Evolutionary conservation across 2,797 vertebrate genomes (phyloP).

Genomic region (Peromyscus attwateri): DNA sequence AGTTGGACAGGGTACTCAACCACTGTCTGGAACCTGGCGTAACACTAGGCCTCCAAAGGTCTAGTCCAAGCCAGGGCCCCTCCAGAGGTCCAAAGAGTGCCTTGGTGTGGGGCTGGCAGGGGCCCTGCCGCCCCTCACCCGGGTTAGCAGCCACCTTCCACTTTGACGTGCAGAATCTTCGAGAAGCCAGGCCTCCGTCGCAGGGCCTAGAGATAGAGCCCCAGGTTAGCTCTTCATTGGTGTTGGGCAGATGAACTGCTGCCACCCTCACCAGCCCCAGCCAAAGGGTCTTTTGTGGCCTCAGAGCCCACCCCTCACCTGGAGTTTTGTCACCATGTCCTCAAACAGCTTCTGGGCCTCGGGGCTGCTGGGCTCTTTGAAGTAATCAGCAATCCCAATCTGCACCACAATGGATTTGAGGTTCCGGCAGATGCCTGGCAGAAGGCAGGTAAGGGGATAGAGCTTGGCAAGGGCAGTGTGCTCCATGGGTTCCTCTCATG

Average conservation of each 20-base stretch:
- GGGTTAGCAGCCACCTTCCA: slow-evolving; percentile 84
- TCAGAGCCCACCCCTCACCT: slow-evolving; percentile 89
- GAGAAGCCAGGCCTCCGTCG: slow-evolving; percentile 98
- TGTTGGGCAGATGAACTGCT: neutral
- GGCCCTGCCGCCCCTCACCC: slow-evolving; percentile 76
- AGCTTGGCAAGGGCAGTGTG: neutral
- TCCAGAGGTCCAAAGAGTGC: slow-evolving; percentile 65
- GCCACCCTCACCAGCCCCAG: neutral
- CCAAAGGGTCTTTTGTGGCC: neutral
- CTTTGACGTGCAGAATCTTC: slow-evolving; percentile 95
- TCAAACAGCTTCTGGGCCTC: slow-evolving; percentile 99
- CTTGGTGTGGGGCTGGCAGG: slow-evolving; percentile 79
- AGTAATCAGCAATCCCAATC: slow-evolving; percentile 98
- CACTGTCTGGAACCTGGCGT: slow-evolving; percentile 52
- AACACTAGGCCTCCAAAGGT: slow-evolving; percentile 62
- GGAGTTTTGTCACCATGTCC: slow-evolving; percentile 99
- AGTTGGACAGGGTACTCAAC: slow-evolving; percentile 49
- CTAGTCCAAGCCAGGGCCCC: slow-evolving; percentile 74
- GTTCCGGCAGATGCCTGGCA: slow-evolving; percentile 96
- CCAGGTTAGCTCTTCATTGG: slow-evolving; percentile 49
- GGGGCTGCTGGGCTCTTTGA: slow-evolving; percentile 97
- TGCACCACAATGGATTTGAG: slow-evolving; percentile 99
- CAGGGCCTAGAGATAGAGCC: slow-evolving; percentile 91
- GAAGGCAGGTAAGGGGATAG: neutral
- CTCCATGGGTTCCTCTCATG: neutral